A percentile compares a stretch with the other conserved stretches of the same genome.
Conservation (phyloP, 2,113 vertebrate species). For the Macrotus californicus region DNA sequence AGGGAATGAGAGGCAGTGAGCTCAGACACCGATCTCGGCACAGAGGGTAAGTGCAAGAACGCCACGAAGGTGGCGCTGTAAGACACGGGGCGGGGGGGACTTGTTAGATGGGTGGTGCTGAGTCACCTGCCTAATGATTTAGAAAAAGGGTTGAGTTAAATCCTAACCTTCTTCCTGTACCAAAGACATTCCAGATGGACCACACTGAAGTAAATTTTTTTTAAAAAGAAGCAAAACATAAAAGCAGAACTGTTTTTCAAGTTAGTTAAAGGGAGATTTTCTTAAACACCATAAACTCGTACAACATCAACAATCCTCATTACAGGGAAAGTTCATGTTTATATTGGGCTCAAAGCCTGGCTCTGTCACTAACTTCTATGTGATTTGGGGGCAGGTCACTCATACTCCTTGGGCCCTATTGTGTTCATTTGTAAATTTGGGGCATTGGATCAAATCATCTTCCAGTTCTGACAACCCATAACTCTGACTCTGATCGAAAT, state of each 20-base stretch:
- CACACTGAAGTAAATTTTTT: not conserved
- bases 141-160: not conserved
- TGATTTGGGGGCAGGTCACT: not conserved
- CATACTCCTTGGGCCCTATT: not conserved
- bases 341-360: not conserved
- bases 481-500: not conserved
- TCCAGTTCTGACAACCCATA: not conserved
- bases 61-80: not conserved
- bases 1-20: not conserved
- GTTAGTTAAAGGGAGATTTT: constrained; percentile 4
- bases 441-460: not conserved
- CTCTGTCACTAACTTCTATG: not conserved
- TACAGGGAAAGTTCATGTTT: constrained; percentile 4
- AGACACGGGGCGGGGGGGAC: not conserved
- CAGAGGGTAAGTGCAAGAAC: not conserved
- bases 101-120: not conserved
- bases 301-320: not conserved
- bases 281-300: not conserved
- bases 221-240: not conserved
- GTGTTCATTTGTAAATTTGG: not conserved
- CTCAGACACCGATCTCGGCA: not conserved
- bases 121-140: constrained; percentile 1
- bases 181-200: constrained; percentile 39
- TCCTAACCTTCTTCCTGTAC: not conserved
- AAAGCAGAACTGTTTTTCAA: constrained; percentile 26